Base-by-base conservation (phyloP, 2,113 vertebrate genomes). In the Lamprotornis superbus region DNA sequence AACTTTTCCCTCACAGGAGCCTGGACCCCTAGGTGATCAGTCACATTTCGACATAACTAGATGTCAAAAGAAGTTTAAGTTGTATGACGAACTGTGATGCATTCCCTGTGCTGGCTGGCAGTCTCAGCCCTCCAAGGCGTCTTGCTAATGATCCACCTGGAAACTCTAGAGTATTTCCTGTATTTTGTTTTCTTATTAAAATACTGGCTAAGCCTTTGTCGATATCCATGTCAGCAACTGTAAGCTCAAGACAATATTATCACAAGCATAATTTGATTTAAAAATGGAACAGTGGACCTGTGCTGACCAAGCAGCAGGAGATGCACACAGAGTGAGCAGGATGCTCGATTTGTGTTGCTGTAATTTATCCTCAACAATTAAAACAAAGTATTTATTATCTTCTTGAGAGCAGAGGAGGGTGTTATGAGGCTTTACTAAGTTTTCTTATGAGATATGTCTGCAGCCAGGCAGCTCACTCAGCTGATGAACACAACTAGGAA, bases 101-200 rank as follows among this genome's bases (percentile, higher is more conserved):
- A 94, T 97, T 96, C 95, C 94, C 95, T 89, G 86, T 91, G 97
- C 97, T 93, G 91, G 96, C 96, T 93, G 93, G 94, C 96, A 96
- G 97, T 97, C 95, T 97, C 96, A 65, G 94, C 98, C 98, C 98
- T 98, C 96, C 88, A 90, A 98, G 97, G 97, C 78, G 97, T 97
- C 98, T 97, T 98, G 98, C 98, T 99, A 99, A 99, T 98, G 98
- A 99, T 98, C 97, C 96, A 95, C 98, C 97, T 97, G 96, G 98
- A 98, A 98, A 98, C 98, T 98, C 98, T 89, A 96, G 98, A 96
- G 97, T 97, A 95, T 98, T 98, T 96, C 97, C 97, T 95, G 98
- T 97, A 97, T 99, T 99, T 99, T 99, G 98, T 99, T 99, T 99
- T 98, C 98, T 99, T 98, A 99, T 99, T 99, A 99, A 98, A 99